Evolutionary conservation across 2,888 invertebrate species (phyloP), one percentile per base, ranked within the genome.

Genomic region (Drosophila gaucha): DNA sequence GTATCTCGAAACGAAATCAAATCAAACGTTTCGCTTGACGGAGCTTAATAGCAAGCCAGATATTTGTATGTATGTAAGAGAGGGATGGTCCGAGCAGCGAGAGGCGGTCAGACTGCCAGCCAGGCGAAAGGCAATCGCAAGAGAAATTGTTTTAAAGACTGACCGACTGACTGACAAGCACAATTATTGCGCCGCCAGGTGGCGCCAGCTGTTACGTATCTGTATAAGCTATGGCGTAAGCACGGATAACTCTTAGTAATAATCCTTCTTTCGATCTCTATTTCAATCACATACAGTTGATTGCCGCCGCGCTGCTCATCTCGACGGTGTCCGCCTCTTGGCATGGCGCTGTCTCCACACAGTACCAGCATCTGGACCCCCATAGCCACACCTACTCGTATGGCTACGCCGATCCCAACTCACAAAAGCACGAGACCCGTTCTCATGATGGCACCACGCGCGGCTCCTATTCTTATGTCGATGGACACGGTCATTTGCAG

Each of bases 381-480:
- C 91, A 93, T 59, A 94, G 94, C 20, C 94, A 94, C 80, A 87
- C 89, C 68, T 94, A 94, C 89, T 92, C 93, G 50, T 94, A 94
- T 86, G 95, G 94, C 24, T 95, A 95, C 89, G 91, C 93, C 12
- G 94, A 94, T 72, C 94, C 94, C 57, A 93, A 94, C 49, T 94
- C 94, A 75, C 93, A 94, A 70, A 95, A 95, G 88, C 92, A 93
- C 24, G 95, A 95, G 90, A 92, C 93, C 0, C 93, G 93, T 62
- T 92, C 93, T 4, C 91, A 93, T 58, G 94, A 94, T 82, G 95
- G 95, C 12, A 93, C 94, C 14, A 94, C 94, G 4, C 92, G 93
- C 62, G 95, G 95, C 46, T 94, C 94, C 39, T 95, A 95, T 88
- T 94, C 94, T 35, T 95, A 95, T 88, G 93, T 95, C 57, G 95